A percentile compares a stretch with the other conserved stretches of the same genome.
These are phyloP conservation scores for Campoplex capitator DNA, from an alignment of 2,888 invertebrate genomes.

Conservation along the genomic window DNA sequence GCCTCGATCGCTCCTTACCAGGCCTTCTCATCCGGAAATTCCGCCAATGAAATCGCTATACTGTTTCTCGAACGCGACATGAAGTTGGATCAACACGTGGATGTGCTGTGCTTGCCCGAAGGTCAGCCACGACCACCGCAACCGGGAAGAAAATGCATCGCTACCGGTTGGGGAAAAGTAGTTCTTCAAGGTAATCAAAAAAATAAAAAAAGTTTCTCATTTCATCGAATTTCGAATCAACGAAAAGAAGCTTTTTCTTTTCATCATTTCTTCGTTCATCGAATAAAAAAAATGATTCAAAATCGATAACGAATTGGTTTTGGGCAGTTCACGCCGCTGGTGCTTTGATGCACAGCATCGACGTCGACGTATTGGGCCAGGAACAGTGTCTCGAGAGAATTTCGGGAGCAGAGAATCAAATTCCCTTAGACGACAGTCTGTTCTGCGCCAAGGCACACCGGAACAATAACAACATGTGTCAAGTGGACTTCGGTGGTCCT, in stretches of 20 bases:
- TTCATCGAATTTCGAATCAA: too few relatives aligned
- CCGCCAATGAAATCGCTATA: constrained; percentile 90
- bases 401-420: constrained; percentile 86
- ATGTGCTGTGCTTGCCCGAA: constrained; percentile 88
- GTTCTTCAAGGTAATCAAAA: constrained; percentile 90
- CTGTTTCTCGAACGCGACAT: constrained; percentile 87
- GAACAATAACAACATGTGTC: constrained; percentile 90
- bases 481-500: constrained; percentile 93
- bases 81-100: constrained; percentile 89
- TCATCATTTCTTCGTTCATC: too few relatives aligned
- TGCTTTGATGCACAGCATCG: constrained; percentile 91
- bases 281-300: too few relatives aligned
- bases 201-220: too few relatives aligned
- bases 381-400: constrained; percentile 88
- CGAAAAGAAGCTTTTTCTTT: too few relatives aligned
- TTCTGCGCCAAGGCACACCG: constrained; percentile 89
- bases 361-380: constrained; percentile 88
- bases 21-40: constrained; percentile 87
- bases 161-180: constrained; percentile 94
- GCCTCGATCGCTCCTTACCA: constrained; percentile 90
- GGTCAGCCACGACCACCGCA: constrained; percentile 80
- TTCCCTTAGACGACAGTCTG: constrained; percentile 88
- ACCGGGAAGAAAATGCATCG: constrained; percentile 88
- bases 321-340: constrained; percentile 90
- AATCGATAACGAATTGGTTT: background rate